Base-by-base conservation (phyloP, 1,140 invertebrate species). In the Ceratina australensis region DNA sequence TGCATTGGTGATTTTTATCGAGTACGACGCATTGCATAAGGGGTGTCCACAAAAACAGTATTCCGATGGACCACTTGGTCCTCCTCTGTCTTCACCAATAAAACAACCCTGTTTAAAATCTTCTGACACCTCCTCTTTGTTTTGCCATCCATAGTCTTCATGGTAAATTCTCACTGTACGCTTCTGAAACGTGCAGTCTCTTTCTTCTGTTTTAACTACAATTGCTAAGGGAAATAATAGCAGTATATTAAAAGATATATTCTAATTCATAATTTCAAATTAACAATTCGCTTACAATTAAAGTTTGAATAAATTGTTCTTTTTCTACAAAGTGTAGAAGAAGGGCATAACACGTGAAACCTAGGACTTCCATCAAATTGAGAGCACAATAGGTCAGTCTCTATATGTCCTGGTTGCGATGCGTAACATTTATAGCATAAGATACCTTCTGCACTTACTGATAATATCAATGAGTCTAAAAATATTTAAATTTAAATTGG, bases 241-340 rank as follows among this genome's bases (percentile, higher is more conserved):
- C 59, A 49, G 56, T 68, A 16, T 60, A 22, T 16, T 28, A 2
- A 61, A n/a, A 24, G 8, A 47, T 33, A 20, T 22, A 3, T n/a
- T 52, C 50, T 12, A 57, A 22, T 42, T 24, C 10, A 56, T 24
- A 26, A 26, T 54, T 52, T 69, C 22, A 50, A n/a, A 60, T 15
- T 4, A 13, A 57, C 22, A 56, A 83, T 60, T 63, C 61, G 87
- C 90, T 91, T 90, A 95, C 94, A 93, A 92, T 94, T 94, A 86
- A 95, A 91, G 73, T 92, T 91, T 4, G 94, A 92, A 79, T 94
- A 90, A 73, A 94, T 94, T 10, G 95, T 94, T 79, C 94, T 94
- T 86, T 96, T 97, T 92, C 95, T 93, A 86, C 96, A 97, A 92
- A 96, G 95, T 0, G 96, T 97, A 8, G 96, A 97, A 82, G 94